Conservation (phyloP, 2,888 invertebrate genomes). For the Caenorhabditis plicata region DNA sequence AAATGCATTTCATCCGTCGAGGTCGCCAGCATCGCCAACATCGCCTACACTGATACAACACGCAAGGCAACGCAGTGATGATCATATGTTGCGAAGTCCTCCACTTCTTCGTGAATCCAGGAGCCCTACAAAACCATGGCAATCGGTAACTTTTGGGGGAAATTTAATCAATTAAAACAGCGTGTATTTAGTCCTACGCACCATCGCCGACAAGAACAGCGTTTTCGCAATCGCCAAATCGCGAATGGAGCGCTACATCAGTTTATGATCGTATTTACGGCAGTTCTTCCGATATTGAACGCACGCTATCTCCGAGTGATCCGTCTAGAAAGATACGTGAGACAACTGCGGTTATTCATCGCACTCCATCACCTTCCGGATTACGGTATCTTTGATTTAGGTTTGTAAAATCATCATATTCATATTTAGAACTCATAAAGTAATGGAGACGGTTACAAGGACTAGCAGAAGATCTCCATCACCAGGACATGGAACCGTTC, state of each 20-base stretch:
- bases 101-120: constrained; percentile 34
- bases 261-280: constrained; percentile 43
- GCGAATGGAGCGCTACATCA: constrained; percentile 36
- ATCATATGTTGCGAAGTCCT: constrained; percentile 36
- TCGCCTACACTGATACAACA: constrained; percentile 46
- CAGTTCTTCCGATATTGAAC: constrained; percentile 27
- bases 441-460: constrained; percentile 34
- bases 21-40: constrained; percentile 46
- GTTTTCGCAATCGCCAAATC: constrained; percentile 37
- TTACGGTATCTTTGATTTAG: constrained; percentile 18
- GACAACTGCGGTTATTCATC: constrained; percentile 29
- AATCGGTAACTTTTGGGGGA: constrained; percentile 32
- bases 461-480: constrained; percentile 30
- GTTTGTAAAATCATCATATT: background rate
- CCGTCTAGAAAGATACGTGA: constrained; percentile 36
- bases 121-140: constrained; percentile 39
- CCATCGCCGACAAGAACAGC: constrained; percentile 33
- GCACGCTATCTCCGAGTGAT: constrained; percentile 28
- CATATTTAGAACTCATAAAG: constrained; percentile 21
- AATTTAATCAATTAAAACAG: background rate
- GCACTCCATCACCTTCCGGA: constrained; percentile 40
- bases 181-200: constrained; percentile 29
- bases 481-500: constrained; percentile 10
- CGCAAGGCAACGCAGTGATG: constrained; percentile 38
- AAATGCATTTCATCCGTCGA: constrained; percentile 30